Evolutionary conservation across 2,888 invertebrate genomes (phyloP), one percentile per base, ranked within the genome.

Genomic region (Cremastinae sp.): DNA sequence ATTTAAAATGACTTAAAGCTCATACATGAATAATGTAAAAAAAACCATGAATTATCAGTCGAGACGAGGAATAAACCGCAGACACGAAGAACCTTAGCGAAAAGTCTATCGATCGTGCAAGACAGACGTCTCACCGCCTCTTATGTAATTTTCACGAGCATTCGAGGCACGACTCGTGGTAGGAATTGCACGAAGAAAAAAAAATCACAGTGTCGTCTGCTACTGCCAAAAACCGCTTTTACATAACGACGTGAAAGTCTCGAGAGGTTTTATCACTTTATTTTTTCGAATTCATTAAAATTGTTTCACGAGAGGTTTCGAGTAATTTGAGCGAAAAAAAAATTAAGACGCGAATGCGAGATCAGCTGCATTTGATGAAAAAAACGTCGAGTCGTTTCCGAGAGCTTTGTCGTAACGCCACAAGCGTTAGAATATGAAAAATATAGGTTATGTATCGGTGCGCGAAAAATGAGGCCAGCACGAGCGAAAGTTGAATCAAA

Each of bases 131-230:
- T n/a, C 41, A 43, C 28, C 37, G 47, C 20, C 22, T 58, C 43
- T 75, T 75, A 75, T 58, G 68, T 75, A 75, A 75, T 75, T 75
- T 75, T 66, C 61, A 71, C 70, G 69, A 59, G 53, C 56, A 59
- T 55, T 22, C 9, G 55, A 39, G 61, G 22, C 66, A 65, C 65
- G 59, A 43, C 64, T 28, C 45, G 55, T 59, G 22, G 59, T 22
- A 37, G 3, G 37, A 58, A 59, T 20, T 39, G 37, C 12, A 62
- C 18, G 10, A 22, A 51, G 28, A 61, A 62, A 69, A 59, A 69
- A 37, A 20, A 37, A 56, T 10, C 49, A 53, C 56, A 28, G 2
- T 28, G 71, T 75, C 75, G 61, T 75, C 66, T 68, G 66, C 66
- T 68, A 39, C 68, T 58, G 72, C 72, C 62, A 72, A 59, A 73